Conservation (phyloP, 2,888 invertebrate genomes). For the Beris chalybata region DNA sequence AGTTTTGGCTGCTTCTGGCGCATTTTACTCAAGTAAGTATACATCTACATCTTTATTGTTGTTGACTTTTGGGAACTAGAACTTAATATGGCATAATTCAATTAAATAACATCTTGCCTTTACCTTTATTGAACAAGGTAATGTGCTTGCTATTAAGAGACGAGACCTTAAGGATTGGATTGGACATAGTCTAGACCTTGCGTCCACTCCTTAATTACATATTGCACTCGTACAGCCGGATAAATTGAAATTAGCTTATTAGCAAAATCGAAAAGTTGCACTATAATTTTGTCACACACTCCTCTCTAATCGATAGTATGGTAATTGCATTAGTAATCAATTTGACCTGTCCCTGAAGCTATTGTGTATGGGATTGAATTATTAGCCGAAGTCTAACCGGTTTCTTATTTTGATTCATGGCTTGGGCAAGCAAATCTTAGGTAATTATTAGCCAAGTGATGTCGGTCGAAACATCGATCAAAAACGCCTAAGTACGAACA, state of each 20-base stretch:
- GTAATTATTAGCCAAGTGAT: background rate
- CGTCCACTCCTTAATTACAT: no score
- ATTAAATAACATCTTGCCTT: background rate
- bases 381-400: constrained; percentile 6
- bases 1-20: constrained; percentile 92
- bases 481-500: no score
- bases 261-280: background rate
- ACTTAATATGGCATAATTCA: no score
- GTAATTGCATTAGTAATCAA: constrained; percentile 1
- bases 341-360: background rate
- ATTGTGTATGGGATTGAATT: background rate
- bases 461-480: no score
- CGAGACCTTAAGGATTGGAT: background rate
- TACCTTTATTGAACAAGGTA: background rate
- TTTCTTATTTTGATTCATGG: constrained; percentile 7
- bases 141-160: background rate
- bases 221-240: background rate
- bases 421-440: background rate
- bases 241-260: constrained; percentile 7
- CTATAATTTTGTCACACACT: constrained; percentile 14
- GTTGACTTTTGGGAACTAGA: background rate
- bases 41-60: background rate
- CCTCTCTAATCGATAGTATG: background rate
- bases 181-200: background rate
- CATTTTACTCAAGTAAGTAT: constrained; percentile 80